Evolutionary conservation across 2,888 invertebrate species (phyloP), one percentile per base, ranked within the genome.

Genomic region (Malthinus flaveolus): DNA sequence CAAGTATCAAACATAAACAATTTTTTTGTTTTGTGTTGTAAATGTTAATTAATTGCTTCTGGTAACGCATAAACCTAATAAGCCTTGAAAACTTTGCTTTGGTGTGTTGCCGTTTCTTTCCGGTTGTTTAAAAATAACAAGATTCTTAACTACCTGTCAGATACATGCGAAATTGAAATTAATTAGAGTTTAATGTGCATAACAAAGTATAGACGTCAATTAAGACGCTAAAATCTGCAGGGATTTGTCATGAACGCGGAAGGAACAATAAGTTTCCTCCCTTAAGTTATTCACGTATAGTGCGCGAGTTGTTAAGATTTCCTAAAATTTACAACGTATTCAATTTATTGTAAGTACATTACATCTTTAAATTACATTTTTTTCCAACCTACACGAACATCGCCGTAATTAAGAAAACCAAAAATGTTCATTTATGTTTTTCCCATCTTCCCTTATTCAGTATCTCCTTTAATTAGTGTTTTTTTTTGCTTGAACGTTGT

Each of bases 61-160:
- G 13, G 13, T 42, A 6, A 42, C 13, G 39, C 15, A 49, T 35
- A 36, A 35, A 52, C n/a, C 45, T 52, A 36, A 52, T 36, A 45
- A 37, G 52, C 42, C 32, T 10, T 23, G 33, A 12, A 31, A n/a
- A 12, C 10, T 15, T 45, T 10, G 23, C 32, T 45, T 23, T 11
- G 33, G 9, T 34, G 23, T 11, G 7, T n/a, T 36, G 11, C 7
- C 32, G 11, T n/a, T 37, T 49, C 31, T 32, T 12, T 15, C 4
- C 46, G 12, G 12, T 47, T 37, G 37, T 46, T 37, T 54, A 54
- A 54, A 54, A 54, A 47, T 54, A 54, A 54, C 32, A 47, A 48
- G 54, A 33, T 47, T 54, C 44, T 54, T 54, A 54, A 54, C 54
- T 39, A 48, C 47, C 48, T 54, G 54, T 48, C 54, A 47, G 44